Base-by-base conservation (phyloP, 2,888 invertebrate genomes). In the Caenorhabditis macrosperma region DNA sequence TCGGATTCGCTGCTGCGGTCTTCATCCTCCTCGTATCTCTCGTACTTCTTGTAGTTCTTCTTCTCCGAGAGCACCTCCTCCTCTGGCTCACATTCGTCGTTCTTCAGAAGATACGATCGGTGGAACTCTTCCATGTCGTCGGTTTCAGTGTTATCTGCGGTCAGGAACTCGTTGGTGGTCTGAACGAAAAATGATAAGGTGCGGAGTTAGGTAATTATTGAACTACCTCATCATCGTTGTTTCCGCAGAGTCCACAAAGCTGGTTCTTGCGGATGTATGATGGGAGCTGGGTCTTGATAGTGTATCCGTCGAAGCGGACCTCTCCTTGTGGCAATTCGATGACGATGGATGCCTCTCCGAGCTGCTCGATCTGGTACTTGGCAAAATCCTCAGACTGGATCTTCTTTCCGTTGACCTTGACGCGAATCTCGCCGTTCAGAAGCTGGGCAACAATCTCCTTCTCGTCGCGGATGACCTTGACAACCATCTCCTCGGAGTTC, bases 191-290 rank as follows among this genome's bases (percentile, higher is more conserved):
- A 15, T 2, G 15, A 54, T 12, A 1, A 52, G 1, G 46, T 33
- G 2, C 6, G 20, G 26, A 20, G 24, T 12, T 28, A 15, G 50
- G 9, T 44, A 28, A 4, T 28, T 2, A 33, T 20, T 12, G 35
- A 24, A 20, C 17, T 44, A 75, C 82, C 75, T 87, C 85, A 60
- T 77, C 84, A 59, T 90, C 86, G 75, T 81, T 87, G 83, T 89
- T 85, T 66, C 89, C 90, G 80, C 90, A 90, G 50, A 90, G 85
- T 64, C 90, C 90, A 79, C 90, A 90, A 41, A 87, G 48, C 64
- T 81, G 80, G 69, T 84, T 76, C 82, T 81, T 81, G 61, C 75
- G 76, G 59, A 80, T 67, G 71, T 76, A 68, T 38, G 74, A 57
- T 66, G 57, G 41, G 54, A 79, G 35, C 78, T 82, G 77, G 72